Evolutionary conservation across 2,797 vertebrate genomes (phyloP), one percentile per base, ranked within the genome.

Genomic region (Cryptoblepharus egeriae): DNA sequence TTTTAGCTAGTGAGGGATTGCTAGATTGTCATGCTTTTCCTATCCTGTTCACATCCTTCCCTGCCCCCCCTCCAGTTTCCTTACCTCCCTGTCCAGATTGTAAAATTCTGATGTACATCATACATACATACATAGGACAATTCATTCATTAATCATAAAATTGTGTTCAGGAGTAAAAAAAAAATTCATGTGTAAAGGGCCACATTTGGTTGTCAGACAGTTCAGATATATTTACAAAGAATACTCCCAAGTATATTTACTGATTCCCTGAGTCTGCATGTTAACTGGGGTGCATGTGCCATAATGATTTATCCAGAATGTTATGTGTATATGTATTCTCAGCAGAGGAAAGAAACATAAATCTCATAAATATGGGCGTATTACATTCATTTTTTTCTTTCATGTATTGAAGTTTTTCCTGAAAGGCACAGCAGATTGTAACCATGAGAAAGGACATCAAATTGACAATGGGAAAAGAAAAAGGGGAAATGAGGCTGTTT

Each of bases 371-470:
- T 84, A 88, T 89, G 88, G 92, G 91, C 77, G 82, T 75, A 88
- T 89, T 87, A 61, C 85, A 91, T 85, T 85, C 45, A 77, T 86
- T 80, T 92, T 80, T 92, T 83, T 88, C 92, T 90, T 86, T 32
- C 64, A 57, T 84, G 55, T 75, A 42, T 65, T 80, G 61, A 92
- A 49, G 90, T 91, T 92, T 91, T 88, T 88, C 91, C 93, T 80
- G 82, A 63, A 77, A 92, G 87, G 90, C 78, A 91, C 79, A 72
- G 61, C 89, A 84, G 81, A 88, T 87, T 87, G 91, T 91, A 93
- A 94, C 87, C 85, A 89, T 90, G 87, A 82, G 86, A 91, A 93
- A 91, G 92, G 86, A 91, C 88, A 93, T 91, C 88, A 90, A 91
- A 90, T 77, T 85, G 78, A 91, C 90, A 92, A 85, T 1, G 83